A percentile compares a stretch with the other conserved stretches of the same genome.
Conservation (phyloP, 1,140 invertebrate species). For the Ips nitidus region DNA sequence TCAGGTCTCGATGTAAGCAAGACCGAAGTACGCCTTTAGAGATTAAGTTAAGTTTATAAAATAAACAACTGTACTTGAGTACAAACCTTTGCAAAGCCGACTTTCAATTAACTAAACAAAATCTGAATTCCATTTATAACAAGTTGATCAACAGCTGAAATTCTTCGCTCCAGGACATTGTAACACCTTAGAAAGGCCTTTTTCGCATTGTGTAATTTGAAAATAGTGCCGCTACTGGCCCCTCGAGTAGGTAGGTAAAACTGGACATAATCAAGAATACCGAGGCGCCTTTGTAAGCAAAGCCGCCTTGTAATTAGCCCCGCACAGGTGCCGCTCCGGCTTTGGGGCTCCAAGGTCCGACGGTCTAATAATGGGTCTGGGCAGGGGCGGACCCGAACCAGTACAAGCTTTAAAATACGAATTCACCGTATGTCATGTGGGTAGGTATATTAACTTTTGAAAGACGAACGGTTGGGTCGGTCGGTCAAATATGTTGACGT, state of each 20-base stretch:
- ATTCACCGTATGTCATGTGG: not conserved
- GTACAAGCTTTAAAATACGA: constrained; percentile 1
- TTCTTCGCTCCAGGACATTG: too few relatives aligned
- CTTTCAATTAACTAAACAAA: too few relatives aligned
- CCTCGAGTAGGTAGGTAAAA: constrained; percentile 37
- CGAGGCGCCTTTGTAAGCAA: constrained; percentile 35
- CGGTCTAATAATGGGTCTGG: constrained; percentile 25
- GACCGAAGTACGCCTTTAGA: too few relatives aligned
- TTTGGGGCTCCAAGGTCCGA: constrained; percentile 29
- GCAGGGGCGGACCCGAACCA: constrained; percentile 5
- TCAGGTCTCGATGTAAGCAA: too few relatives aligned
- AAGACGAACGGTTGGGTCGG: too few relatives aligned
- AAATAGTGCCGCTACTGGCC: constrained; percentile 23
- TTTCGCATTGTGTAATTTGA: constrained; percentile 15
- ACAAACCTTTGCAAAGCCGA: too few relatives aligned
- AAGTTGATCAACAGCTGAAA: too few relatives aligned
- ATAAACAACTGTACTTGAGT: too few relatives aligned
- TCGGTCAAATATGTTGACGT: too few relatives aligned
- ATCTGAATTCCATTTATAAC: too few relatives aligned
- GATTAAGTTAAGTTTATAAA: too few relatives aligned
- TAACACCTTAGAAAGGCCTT: not conserved
- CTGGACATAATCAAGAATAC: constrained; percentile 40
- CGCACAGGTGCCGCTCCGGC: constrained; percentile 36
- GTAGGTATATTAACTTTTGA: too few relatives aligned
- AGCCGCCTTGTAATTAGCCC: constrained; percentile 40